phyloP scores from a whole-genome alignment of 2,113 vertebrate genomes.

The Bufo gargarizans region DNA sequence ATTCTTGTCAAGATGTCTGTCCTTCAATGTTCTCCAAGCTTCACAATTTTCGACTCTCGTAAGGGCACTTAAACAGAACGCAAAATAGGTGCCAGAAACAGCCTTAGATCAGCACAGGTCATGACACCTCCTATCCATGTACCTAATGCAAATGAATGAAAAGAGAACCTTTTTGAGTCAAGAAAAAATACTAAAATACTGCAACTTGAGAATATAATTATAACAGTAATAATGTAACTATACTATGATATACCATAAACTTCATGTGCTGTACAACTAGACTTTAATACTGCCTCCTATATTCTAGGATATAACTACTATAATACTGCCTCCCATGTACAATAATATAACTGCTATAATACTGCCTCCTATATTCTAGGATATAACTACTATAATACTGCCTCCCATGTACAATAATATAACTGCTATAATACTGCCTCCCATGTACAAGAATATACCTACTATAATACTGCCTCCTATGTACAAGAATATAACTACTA shows the following conservation, averaged over 20 bases:
- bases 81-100: background rate
- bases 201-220: no score
- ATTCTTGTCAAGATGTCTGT: conserved; percentile 35
- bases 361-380: no score
- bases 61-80: background rate
- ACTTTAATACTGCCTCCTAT: no score
- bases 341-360: background rate
- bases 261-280: no score
- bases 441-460: no score
- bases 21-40: conserved; percentile 14
- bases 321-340: background rate
- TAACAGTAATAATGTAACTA: no score
- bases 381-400: no score
- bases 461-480: no score
- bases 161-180: background rate
- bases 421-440: no score
- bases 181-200: background rate
- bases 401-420: no score
- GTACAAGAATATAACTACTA: no score
- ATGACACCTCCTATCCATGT: background rate
- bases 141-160: background rate
- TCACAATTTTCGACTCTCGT: conserved; percentile 19
- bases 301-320: background rate
- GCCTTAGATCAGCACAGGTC: background rate
- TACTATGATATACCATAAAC: no score